Base-by-base conservation (phyloP, 2,888 invertebrate genomes). In the Amiota minor region DNA sequence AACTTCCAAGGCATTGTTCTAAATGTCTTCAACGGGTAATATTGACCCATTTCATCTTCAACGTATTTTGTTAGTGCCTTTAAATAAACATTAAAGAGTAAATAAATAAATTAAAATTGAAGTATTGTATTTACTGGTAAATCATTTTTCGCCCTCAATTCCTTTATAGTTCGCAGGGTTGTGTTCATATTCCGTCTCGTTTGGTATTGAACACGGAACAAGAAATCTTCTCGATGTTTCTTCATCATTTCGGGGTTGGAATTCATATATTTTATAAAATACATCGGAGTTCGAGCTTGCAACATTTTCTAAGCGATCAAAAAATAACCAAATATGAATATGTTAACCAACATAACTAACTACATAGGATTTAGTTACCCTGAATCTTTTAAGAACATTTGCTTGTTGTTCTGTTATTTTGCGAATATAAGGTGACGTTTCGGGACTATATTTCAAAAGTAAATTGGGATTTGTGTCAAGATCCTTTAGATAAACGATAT, bases 221-320 rank as follows among this genome's bases (percentile, higher is more conserved):
- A 76, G 75, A 86, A 84, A 0, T 82, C 80, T 62, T 88, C 83
- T 0, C 77, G 80, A 59, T 83, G 81, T 56, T 77, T 77, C 9
- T 81, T 79, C 62, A 80, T 77, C 20, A 84, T 75, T 11, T 76
- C 77, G 70, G 82, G 81, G 56, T 87, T 81, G 2, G 86, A 82
- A 72, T 82, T 86, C 56, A 85, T 74, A 69, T 76, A 78, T 20
- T 82, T 81, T 20, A 87, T 79, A 35, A 83, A 85, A 71, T 89
- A 89, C 0, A 89, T 72, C 0, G 89, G 89, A 79, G 83, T 82
- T 1, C 89, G 85, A 0, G 87, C 81, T 77, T 89, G 86, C 4
- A 89, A 65, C 87, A 89, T 89, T 89, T 87, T 88, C 89, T 89
- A 56, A 8, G 55, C 45, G 56, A 23, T n/a, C 1, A 14, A n/a